Percentiles rank a stretch among this genome's conserved stretches.
These are phyloP conservation scores for Polypterus bichir DNA, from an alignment of 2,113 vertebrate genomes.

Conservation along the genomic window DNA sequence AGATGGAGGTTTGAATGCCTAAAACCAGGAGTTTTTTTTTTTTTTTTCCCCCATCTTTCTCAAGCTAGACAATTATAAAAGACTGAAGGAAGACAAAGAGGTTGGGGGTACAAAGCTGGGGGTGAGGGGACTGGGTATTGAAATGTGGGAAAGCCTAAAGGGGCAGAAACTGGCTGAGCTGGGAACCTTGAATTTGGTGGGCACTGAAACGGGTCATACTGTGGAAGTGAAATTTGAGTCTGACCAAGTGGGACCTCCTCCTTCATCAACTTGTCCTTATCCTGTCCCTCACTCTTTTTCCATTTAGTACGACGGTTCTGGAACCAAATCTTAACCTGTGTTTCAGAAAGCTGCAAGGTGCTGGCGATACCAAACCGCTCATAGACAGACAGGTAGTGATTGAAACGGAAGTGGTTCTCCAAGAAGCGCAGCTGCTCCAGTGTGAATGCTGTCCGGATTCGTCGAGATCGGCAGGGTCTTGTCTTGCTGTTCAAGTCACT, in stretches of 20 bases:
- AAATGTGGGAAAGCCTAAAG: neutral
- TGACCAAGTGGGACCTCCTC: neutral
- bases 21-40: too few relatives aligned
- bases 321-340: conserved; percentile 64
- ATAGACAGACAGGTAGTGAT: conserved; percentile 51
- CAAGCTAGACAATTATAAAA: conserved; percentile 1
- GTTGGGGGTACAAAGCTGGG: neutral
- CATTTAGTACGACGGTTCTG: conserved; percentile 61
- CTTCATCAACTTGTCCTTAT: conserved; percentile 11
- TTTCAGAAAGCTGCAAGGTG: conserved; percentile 45
- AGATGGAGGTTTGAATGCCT: too few relatives aligned
- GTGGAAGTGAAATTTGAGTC: too few relatives aligned
- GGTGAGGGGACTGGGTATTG: neutral
- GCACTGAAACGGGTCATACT: too few relatives aligned
- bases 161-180: too few relatives aligned
- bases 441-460: conserved; percentile 50
- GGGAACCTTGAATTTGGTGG: too few relatives aligned
- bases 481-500: conserved; percentile 1
- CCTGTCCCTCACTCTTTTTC: conserved; percentile 41
- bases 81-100: neutral
- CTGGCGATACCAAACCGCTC: conserved; percentile 46
- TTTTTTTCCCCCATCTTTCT: neutral
- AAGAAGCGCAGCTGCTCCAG: conserved; percentile 45
- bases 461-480: conserved; percentile 20
- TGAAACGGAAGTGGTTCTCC: conserved; percentile 45